Evolutionary conservation across 2,888 invertebrate genomes (phyloP).

Genomic region (Scaptomyza cyrtandrae): DNA sequence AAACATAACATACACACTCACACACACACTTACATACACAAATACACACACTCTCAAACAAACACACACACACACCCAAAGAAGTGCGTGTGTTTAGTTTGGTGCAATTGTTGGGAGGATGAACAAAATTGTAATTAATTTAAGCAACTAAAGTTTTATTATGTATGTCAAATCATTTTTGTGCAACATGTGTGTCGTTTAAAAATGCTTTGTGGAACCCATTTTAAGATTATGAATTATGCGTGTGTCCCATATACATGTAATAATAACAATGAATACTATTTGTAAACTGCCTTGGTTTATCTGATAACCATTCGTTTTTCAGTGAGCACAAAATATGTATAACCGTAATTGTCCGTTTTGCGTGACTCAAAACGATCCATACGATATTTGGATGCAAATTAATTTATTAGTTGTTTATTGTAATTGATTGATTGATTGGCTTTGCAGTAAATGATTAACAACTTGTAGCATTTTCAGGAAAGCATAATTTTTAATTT

Average conservation of each 20-base stretch:
- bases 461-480: slow-evolving; percentile 25
- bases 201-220: slow-evolving; percentile 62
- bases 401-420: slow-evolving; percentile 18
- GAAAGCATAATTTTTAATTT: slow-evolving; percentile 13
- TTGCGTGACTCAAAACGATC: slow-evolving; percentile 33
- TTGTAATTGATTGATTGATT: slow-evolving; percentile 12
- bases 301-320: slow-evolving; percentile 62
- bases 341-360: slow-evolving; percentile 20
- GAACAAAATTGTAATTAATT: slow-evolving; percentile 76
- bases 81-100: slow-evolving; percentile 51
- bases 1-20: slow-evolving; percentile 3
- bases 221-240: slow-evolving; percentile 69
- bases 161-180: slow-evolving; percentile 72
- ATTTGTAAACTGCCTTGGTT: slow-evolving; percentile 76
- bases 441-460: slow-evolving; percentile 6
- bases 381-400: slow-evolving; percentile 44
- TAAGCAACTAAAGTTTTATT: slow-evolving; percentile 78
- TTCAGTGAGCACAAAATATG: slow-evolving; percentile 58
- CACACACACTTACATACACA: slow-evolving; percentile 16
- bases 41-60: slow-evolving; percentile 14
- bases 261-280: slow-evolving; percentile 62
- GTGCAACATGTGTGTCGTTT: slow-evolving; percentile 74
- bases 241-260: slow-evolving; percentile 34
- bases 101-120: slow-evolving; percentile 73
- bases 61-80: slow-evolving; percentile 4